These are phyloP conservation scores for Saguinus midas DNA, from an alignment of 2,113 vertebrate species.

Conservation along the genomic window DNA sequence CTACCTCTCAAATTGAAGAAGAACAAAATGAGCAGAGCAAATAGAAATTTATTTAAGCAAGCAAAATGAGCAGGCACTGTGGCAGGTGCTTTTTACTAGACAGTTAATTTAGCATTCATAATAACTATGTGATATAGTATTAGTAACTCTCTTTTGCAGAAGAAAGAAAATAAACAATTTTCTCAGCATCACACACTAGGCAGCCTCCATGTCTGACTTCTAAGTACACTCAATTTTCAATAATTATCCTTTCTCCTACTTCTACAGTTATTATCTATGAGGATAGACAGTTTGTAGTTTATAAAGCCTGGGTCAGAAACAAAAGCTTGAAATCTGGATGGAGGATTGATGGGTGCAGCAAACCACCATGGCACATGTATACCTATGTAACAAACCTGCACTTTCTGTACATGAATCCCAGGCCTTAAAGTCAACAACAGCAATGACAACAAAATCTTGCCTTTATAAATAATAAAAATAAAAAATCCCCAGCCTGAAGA, in stretches of 20 bases:
- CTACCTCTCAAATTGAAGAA: not conserved
- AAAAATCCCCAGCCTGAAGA: not conserved
- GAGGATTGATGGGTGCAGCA: too few species aligned
- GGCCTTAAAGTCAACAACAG: too few species aligned
- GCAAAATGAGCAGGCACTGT: not conserved
- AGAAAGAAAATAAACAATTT: not conserved
- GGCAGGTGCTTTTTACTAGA: not conserved
- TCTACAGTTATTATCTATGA: not conserved
- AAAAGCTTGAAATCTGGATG: too few species aligned
- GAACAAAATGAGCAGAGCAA: not conserved
- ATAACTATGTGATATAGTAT: rapidly evolving
- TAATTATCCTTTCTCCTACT: not conserved
- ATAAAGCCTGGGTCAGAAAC: too few species aligned
- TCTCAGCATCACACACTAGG: not conserved
- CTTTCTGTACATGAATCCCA: too few species aligned
- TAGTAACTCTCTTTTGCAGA: not conserved
- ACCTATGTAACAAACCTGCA: too few species aligned
- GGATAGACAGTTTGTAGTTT: too few species aligned
- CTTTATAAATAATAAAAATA: not conserved
- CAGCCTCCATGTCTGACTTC: not conserved
- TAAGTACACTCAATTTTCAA: not conserved
- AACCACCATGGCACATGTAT: too few species aligned
- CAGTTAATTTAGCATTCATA: not conserved
- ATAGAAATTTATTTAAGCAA: not conserved
- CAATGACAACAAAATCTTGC: too few species aligned